Conservation (phyloP, 2,113 vertebrate genomes). For the Datnioides undecimradiatus region DNA sequence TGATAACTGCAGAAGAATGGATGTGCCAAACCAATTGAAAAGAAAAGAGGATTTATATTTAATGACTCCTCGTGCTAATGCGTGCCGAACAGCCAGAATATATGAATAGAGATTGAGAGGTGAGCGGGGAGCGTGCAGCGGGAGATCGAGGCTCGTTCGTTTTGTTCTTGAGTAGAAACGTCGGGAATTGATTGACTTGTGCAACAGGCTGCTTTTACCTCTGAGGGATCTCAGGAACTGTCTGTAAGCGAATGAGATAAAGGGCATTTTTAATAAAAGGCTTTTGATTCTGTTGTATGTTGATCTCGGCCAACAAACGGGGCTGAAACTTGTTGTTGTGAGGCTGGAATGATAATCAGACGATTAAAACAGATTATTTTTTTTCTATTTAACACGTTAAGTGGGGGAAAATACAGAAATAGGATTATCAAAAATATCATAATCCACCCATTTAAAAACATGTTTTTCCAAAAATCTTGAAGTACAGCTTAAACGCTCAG, state of each 20-base stretch:
- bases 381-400: too few species aligned
- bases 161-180: background rate
- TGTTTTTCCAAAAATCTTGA: too few species aligned
- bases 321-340: background rate
- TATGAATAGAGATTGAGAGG: background rate
- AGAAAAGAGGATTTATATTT: background rate
- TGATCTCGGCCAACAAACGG: background rate
- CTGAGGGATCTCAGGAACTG: background rate
- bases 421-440: too few species aligned
- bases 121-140: background rate
- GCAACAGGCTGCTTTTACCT: background rate
- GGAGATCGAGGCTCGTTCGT: background rate
- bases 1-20: slow-evolving; percentile 32
- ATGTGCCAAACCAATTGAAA: background rate
- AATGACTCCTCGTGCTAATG: background rate
- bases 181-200: slow-evolving; percentile 9
- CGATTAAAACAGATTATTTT: too few species aligned
- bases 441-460: too few species aligned
- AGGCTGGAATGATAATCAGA: too few species aligned
- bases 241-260: background rate
- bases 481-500: too few species aligned
- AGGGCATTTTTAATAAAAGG: background rate
- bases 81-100: background rate
- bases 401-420: too few species aligned
- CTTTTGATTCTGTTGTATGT: background rate